phyloP scores from a whole-genome alignment of 2,797 vertebrate species.

The Takifugu ocellatus region DNA sequence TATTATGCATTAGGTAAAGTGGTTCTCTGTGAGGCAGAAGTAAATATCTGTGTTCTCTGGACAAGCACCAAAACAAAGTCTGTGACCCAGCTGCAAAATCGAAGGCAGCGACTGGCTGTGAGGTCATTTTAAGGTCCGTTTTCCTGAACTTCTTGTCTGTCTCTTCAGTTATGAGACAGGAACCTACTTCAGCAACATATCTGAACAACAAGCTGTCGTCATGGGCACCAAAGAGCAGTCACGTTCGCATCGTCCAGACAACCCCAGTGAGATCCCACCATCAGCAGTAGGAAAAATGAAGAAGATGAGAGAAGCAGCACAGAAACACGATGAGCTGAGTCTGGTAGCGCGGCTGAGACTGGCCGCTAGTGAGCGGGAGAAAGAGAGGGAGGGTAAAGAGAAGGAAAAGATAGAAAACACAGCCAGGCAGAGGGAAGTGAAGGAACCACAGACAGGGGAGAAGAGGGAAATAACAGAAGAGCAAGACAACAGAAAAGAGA shows the following conservation, averaged over 20 bases:
- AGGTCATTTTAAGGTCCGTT: slow-evolving; percentile 28
- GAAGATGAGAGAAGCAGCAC: not conserved
- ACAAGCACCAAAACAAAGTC: slow-evolving; percentile 58
- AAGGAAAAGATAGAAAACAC: not conserved
- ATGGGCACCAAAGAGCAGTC: slow-evolving; percentile 15
- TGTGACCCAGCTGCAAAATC: slow-evolving; percentile 31
- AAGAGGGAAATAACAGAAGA: slow-evolving; percentile 2
- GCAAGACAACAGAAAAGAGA: not conserved
- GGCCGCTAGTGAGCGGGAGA: slow-evolving; percentile 61
- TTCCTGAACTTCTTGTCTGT: slow-evolving; percentile 56
- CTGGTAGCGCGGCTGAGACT: slow-evolving; percentile 61
- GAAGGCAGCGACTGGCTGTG: slow-evolving; percentile 44
- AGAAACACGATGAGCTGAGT: slow-evolving; percentile 25
- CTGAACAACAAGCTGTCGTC: too few species aligned
- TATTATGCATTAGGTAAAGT: slow-evolving; percentile 2
- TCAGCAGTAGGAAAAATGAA: slow-evolving; percentile 8
- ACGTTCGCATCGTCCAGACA: slow-evolving; percentile 9
- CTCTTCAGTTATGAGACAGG: slow-evolving; percentile 59
- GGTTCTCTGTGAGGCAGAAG: slow-evolving; percentile 5
- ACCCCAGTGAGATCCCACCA: slow-evolving; percentile 33
- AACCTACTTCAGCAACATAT: slow-evolving; percentile 48
- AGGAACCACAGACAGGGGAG: not conserved
- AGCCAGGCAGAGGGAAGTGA: not conserved
- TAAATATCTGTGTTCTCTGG: slow-evolving; percentile 35
- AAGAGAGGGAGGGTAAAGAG: slow-evolving; percentile 7